Evolutionary conservation across 2,888 invertebrate genomes (phyloP).

Genomic region (Entomobrya multifasciata): DNA sequence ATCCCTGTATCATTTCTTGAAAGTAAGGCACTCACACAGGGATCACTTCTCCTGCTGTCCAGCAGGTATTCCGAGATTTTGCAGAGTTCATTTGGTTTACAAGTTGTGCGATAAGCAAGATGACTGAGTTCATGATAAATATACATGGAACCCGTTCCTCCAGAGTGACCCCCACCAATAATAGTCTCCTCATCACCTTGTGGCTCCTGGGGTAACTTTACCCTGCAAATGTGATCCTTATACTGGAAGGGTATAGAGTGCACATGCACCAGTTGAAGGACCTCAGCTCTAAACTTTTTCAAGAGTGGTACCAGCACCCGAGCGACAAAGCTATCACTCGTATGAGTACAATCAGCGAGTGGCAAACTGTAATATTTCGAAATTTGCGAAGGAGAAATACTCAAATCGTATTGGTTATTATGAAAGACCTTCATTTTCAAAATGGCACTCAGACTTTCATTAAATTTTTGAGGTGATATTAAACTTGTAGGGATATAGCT

Average conservation of each 20-base stretch:
- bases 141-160: conserved; percentile 23
- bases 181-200: background rate
- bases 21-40: conserved; percentile 71
- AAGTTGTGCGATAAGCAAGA: conserved; percentile 70
- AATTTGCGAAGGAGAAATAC: conserved; percentile 42
- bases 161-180: background rate
- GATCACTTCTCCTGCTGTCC: conserved; percentile 51
- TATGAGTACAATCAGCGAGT: conserved; percentile 77
- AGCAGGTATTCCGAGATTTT: conserved; percentile 54
- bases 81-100: conserved; percentile 74
- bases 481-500: conserved; percentile 72
- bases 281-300: conserved; percentile 43
- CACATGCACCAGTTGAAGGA: conserved; percentile 63
- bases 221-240: conserved; percentile 70
- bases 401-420: conserved; percentile 6
- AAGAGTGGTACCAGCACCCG: conserved; percentile 71
- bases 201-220: conserved; percentile 54
- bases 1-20: conserved; percentile 56
- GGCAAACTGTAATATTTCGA: conserved; percentile 76
- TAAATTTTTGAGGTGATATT: conserved; percentile 64
- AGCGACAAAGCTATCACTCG: conserved; percentile 67
- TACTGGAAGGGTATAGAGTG: conserved; percentile 70
- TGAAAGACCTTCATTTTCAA: conserved; percentile 34
- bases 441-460: conserved; percentile 33
- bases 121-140: conserved; percentile 62